phyloP scores from a whole-genome alignment of 2,113 vertebrate species.

The Pogonocichla stellata region DNA sequence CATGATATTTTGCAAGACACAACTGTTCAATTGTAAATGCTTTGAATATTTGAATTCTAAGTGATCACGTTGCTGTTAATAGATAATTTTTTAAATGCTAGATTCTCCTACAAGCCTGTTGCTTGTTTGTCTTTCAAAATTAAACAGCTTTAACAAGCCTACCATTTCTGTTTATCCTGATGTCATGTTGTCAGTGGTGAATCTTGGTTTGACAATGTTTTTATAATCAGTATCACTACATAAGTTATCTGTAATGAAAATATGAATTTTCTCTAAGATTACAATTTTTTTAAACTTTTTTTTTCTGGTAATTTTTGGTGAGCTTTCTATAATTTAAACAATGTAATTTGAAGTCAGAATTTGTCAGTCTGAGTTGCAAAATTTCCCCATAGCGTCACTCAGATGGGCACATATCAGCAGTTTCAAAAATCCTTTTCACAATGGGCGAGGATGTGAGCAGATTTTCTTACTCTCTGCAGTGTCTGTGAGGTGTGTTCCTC shows the following conservation, averaged over 20 bases:
- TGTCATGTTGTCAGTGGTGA: background rate
- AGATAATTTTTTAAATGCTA: rapidly evolving
- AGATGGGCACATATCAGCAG: background rate
- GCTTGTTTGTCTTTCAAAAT: background rate
- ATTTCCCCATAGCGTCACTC: background rate
- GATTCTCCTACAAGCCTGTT: background rate
- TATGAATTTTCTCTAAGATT: background rate
- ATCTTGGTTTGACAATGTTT: background rate
- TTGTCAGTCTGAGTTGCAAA: background rate
- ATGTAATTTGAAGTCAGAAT: background rate
- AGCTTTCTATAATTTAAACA: background rate
- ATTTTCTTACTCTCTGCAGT: background rate
- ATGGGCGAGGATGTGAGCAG: background rate
- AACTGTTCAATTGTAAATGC: background rate
- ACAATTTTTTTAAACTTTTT: background rate
- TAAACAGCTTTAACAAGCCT: background rate
- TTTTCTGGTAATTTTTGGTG: background rate
- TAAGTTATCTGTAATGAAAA: background rate
- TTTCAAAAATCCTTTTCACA: background rate
- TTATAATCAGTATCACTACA: background rate
- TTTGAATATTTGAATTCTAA: background rate
- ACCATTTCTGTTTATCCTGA: background rate
- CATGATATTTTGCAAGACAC: background rate
- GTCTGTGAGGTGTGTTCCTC: background rate
- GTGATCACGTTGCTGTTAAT: background rate